Evolutionary conservation across 2,888 invertebrate species (phyloP), one percentile per base, ranked within the genome.

Genomic region (Gibbula magus): DNA sequence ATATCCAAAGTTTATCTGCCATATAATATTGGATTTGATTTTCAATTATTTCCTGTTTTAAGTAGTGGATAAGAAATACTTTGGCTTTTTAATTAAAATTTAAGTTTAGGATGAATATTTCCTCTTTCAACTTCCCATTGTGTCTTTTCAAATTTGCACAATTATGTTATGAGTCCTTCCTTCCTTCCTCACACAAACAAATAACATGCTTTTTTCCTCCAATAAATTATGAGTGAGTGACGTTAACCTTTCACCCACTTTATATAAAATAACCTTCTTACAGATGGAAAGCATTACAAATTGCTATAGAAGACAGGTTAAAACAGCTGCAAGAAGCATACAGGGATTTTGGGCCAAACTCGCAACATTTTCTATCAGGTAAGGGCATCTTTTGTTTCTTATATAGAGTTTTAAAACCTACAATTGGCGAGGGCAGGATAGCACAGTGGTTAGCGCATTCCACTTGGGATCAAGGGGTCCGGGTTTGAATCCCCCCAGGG

Each of bases 281-380:
- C 84, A 96, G 98, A 93, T 97, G 97, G 95, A 96, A 96, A 92
- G 95, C 96, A 77, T 94, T 98, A 82, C 97, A 97, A 93, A 95
- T 96, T 80, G 96, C 97, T 53, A 96, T 93, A 87, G 97, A 97
- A 90, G 98, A 98, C 93, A 95, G 93, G 79, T 87, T 93, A 67
- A 96, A 97, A 89, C 96, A 96, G 91, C 94, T 98, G 78, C 96
- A 96, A 80, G 96, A 96, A 88, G 96, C 96, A 96, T 96, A 89
- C 95, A 96, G 93, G 95, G 96, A 93, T 93, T 95, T 96, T 87
- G 96, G 96, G 91, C 94, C 94, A 84, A 94, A 94, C 86, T 96
- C 96, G 54, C 93, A 93, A 85, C 92, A 93, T 86, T 93, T 93
- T 84, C 90, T 93, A 32, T 92, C 92, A 85, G 92, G 93, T 93